Percentiles rank a stretch among this genome's conserved stretches.
Evolutionary conservation across 2,888 invertebrate genomes (phyloP).

Genomic region (Drosophila nigricruria): DNA sequence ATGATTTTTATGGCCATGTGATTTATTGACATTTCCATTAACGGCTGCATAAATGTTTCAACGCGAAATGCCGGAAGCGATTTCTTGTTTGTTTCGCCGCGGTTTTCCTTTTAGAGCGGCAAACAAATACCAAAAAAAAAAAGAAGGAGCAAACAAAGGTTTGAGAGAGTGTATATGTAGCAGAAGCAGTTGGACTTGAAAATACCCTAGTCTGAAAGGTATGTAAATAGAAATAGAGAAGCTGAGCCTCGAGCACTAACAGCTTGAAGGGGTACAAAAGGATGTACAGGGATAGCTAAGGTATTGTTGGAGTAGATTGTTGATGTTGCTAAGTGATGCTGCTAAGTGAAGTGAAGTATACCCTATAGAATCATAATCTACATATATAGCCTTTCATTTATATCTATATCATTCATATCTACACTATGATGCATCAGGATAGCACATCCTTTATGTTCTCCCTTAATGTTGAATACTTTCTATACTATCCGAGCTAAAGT

Average conservation of each 20-base stretch:
- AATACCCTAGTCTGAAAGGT: not conserved
- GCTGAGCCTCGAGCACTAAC: not conserved
- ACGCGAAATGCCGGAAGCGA: slow-evolving; percentile 78
- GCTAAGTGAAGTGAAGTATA: not conserved
- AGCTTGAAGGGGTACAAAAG: not conserved
- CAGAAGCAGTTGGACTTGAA: not conserved
- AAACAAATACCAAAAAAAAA: slow-evolving; percentile 17
- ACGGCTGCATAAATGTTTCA: slow-evolving; percentile 80
- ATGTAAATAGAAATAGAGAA: too few species aligned
- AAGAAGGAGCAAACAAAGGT: not conserved
- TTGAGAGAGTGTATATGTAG: too few species aligned
- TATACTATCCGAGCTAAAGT: too few species aligned
- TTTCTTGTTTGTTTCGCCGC: slow-evolving; percentile 67
- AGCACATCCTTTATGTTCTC: too few species aligned
- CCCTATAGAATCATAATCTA: not conserved
- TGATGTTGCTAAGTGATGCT: not conserved
- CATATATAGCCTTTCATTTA: not conserved
- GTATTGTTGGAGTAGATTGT: not conserved
- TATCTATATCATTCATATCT: too few species aligned
- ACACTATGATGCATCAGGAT: too few species aligned
- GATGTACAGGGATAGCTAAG: not conserved
- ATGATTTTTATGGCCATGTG: slow-evolving; percentile 72
- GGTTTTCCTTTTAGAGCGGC: slow-evolving; percentile 31
- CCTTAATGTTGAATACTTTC: too few species aligned
- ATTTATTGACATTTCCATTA: slow-evolving; percentile 81